These are phyloP conservation scores for Drosophila nannoptera DNA, from an alignment of 1,140 invertebrate genomes.

Conservation along the genomic window DNA sequence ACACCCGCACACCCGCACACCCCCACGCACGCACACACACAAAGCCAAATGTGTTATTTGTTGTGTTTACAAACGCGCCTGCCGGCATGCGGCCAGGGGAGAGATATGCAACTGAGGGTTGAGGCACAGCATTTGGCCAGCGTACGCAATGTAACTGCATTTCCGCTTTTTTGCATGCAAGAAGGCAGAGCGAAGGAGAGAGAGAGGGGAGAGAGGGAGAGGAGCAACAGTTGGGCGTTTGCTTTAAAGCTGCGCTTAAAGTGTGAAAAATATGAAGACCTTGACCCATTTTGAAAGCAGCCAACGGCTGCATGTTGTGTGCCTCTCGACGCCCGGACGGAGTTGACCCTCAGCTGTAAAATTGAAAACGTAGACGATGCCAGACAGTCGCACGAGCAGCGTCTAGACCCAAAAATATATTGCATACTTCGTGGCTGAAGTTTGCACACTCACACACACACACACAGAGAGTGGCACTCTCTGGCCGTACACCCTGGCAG, in stretches of 20 bases:
- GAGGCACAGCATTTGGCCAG: conserved; percentile 23
- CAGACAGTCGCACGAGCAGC: conserved; percentile 46
- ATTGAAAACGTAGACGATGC: conserved; percentile 47
- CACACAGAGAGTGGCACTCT: conserved; percentile 10
- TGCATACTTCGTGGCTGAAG: conserved; percentile 66
- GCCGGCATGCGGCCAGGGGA: conserved; percentile 36
- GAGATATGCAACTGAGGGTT: conserved; percentile 7
- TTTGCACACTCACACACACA: conserved; percentile 50
- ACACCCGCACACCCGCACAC: conserved; percentile 26
- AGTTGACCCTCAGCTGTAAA: conserved; percentile 43
- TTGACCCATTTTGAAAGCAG: conserved; percentile 60
- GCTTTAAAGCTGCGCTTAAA: conserved; percentile 64
- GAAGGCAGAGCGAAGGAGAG: not conserved
- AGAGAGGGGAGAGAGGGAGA: conserved; percentile 4
- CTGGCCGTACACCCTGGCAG: not conserved
- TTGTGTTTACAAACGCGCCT: conserved; percentile 66
- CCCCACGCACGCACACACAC: conserved; percentile 3
- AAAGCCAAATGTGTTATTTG: conserved; percentile 63
- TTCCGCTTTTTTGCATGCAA: conserved; percentile 28
- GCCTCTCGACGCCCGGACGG: conserved; percentile 9
- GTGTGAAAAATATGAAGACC: conserved; percentile 51
- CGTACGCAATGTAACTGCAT: conserved; percentile 65
- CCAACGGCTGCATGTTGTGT: conserved; percentile 11
- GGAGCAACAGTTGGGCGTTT: conserved; percentile 62
- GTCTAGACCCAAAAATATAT: conserved; percentile 74